Conservation (phyloP, 2,797 vertebrate genomes). For the Arctocebus calabarensis region DNA sequence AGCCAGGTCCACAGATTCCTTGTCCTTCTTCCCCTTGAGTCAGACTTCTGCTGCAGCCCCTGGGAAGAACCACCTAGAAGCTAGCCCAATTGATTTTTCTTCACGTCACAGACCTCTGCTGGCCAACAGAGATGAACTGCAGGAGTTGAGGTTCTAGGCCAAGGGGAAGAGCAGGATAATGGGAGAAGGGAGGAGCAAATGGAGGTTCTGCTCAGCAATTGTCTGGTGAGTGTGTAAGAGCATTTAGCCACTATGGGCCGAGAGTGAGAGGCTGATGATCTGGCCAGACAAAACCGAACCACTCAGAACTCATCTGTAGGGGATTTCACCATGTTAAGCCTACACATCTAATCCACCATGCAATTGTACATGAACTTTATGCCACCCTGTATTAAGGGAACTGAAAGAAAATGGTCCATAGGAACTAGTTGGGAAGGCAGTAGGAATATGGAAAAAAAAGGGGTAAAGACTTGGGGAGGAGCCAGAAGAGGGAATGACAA, state of each 20-base stretch:
- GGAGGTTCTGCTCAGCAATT: conserved; percentile 44
- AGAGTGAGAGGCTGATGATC: neutral
- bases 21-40: conserved; percentile 47
- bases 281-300: neutral
- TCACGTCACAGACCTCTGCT: conserved; percentile 57
- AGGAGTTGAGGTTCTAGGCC: conserved; percentile 64
- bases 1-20: neutral
- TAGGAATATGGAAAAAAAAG: neutral
- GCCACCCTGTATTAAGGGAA: neutral
- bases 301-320: neutral
- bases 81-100: conserved; percentile 76
- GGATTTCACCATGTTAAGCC: neutral
- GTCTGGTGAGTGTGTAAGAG: conserved; percentile 24
- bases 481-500: conserved; percentile 58
- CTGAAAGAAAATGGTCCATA: neutral
- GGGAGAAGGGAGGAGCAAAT: conserved; percentile 34
- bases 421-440: neutral
- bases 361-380: no score
- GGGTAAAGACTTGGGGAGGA: neutral
- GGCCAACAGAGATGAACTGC: conserved; percentile 66
- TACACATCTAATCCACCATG: neutral
- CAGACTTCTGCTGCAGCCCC: conserved; percentile 66
- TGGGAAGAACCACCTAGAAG: conserved; percentile 68
- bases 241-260: neutral
- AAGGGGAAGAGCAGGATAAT: conserved; percentile 49